Evolutionary conservation across 1,140 invertebrate genomes (phyloP).

Genomic region (Leptinotarsa defecta): DNA sequence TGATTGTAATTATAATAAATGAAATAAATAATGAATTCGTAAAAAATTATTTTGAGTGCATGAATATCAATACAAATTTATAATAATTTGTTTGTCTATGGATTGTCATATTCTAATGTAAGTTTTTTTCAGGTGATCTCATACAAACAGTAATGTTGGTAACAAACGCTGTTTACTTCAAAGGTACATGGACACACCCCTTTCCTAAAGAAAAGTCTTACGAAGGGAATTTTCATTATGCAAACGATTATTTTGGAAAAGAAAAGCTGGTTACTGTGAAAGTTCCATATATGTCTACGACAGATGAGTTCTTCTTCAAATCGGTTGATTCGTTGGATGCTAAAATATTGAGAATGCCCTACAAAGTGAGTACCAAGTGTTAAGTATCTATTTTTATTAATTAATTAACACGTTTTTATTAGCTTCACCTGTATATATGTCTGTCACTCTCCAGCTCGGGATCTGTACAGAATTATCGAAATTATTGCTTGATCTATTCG

Average conservation of each 20-base stretch:
- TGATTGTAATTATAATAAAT: neutral
- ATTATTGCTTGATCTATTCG: too few species aligned
- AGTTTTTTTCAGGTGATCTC: slow-evolving; percentile 59
- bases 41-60: neutral
- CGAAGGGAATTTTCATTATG: slow-evolving; percentile 61
- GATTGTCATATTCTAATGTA: neutral
- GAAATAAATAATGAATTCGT: neutral
- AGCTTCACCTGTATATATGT: too few species aligned
- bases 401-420: too few species aligned
- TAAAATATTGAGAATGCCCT: slow-evolving; percentile 79
- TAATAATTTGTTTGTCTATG: slow-evolving; percentile 7
- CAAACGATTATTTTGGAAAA: slow-evolving; percentile 39
- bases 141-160: slow-evolving; percentile 67
- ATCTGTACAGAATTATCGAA: too few species aligned
- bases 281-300: slow-evolving; percentile 70
- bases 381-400: neutral
- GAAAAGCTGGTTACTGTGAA: slow-evolving; percentile 32
- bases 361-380: slow-evolving; percentile 62
- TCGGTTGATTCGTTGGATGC: slow-evolving; percentile 69
- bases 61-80: neutral
- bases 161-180: slow-evolving; percentile 83
- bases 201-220: slow-evolving; percentile 66
- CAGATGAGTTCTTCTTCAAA: slow-evolving; percentile 67
- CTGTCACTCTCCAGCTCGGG: too few species aligned
- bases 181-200: slow-evolving; percentile 73